phyloP scores from a whole-genome alignment of 2,888 invertebrate genomes.

The Euzophera pinguis region DNA sequence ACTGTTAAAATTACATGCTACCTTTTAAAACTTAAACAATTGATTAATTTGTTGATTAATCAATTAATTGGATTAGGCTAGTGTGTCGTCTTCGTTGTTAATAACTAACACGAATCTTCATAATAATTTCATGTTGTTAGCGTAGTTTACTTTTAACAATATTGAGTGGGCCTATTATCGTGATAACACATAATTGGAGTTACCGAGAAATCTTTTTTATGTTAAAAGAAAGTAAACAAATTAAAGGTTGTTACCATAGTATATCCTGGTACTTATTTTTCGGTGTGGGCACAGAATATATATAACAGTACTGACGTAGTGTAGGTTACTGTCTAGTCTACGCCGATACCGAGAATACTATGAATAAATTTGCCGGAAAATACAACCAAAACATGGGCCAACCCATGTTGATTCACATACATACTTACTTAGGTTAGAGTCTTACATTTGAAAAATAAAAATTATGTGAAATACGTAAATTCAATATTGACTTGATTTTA shows the following conservation, averaged over 20 bases:
- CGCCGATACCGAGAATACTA: background rate
- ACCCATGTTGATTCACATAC: no score
- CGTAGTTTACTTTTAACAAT: background rate
- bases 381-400: no score
- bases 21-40: no score
- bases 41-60: no score
- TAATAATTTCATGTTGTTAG: background rate
- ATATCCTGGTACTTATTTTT: background rate
- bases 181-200: background rate
- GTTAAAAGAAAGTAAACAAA: background rate
- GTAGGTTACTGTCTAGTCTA: no score
- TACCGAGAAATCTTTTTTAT: background rate
- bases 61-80: background rate
- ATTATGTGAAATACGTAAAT: no score
- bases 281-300: background rate
- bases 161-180: background rate
- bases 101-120: background rate
- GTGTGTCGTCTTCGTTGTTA: background rate
- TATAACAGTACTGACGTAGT: no score
- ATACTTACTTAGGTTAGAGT: no score
- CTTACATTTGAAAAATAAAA: no score
- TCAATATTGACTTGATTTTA: background rate
- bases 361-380: no score
- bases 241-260: background rate
- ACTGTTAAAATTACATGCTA: no score